phyloP scores from a whole-genome alignment of 2,113 vertebrate species.

The Spheniscus mendiculus region DNA sequence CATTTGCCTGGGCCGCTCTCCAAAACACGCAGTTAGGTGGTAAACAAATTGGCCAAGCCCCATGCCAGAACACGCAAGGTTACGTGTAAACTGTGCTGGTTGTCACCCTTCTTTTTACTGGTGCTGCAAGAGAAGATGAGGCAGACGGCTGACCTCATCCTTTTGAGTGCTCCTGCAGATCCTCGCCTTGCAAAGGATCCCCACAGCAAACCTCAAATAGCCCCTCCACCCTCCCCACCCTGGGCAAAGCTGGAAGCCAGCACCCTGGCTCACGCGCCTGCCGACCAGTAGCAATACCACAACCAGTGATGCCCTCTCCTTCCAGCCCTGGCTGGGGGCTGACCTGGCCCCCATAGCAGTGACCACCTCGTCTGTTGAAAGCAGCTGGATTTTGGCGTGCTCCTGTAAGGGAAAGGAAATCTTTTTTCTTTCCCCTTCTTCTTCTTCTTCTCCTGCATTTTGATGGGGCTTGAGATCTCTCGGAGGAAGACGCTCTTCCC shows the following conservation, averaged over 20 bases:
- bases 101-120: background rate
- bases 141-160: background rate
- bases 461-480: constrained; percentile 59
- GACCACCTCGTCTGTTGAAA: background rate
- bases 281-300: fast-evolving
- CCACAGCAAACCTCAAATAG: fast-evolving
- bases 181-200: background rate
- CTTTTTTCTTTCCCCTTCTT: background rate
- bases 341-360: background rate
- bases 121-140: background rate
- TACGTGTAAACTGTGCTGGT: background rate
- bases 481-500: constrained; percentile 42
- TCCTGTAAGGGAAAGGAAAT: background rate
- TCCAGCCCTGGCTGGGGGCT: background rate
- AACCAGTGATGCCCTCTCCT: background rate
- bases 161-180: background rate
- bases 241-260: background rate
- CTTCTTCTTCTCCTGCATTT: constrained; percentile 36
- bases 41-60: background rate
- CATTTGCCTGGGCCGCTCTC: no score
- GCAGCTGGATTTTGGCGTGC: background rate
- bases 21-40: background rate
- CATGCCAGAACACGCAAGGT: no score
- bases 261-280: fast-evolving
- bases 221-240: background rate